These are phyloP conservation scores for Druon quercuslanigerum DNA, from an alignment of 1,140 invertebrate genomes.

Conservation along the genomic window DNA sequence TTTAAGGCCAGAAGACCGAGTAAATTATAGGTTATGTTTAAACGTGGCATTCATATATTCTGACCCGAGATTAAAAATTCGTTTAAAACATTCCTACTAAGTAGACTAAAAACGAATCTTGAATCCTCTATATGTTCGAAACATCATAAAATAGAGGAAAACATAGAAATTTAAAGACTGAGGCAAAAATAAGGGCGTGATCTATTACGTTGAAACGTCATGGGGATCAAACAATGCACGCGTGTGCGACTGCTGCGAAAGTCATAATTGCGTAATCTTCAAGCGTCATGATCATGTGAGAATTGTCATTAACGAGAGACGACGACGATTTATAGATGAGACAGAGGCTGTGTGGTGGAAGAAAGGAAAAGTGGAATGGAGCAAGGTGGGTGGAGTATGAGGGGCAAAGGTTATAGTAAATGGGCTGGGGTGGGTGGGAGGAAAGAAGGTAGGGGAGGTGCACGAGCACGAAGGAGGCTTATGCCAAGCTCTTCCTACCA, in stretches of 20 bases:
- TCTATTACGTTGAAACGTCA: neutral
- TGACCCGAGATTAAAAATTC: too few relatives aligned
- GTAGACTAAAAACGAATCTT: too few relatives aligned
- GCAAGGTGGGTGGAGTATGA: slow-evolving; percentile 1
- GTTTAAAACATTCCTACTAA: too few relatives aligned
- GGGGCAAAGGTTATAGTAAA: slow-evolving; percentile 34
- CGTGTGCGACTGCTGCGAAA: neutral
- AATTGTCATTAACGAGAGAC: slow-evolving; percentile 42
- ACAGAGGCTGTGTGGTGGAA: slow-evolving; percentile 8
- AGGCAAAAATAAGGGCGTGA: too few relatives aligned
- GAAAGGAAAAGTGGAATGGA: neutral
- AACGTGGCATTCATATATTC: too few relatives aligned
- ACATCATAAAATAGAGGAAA: too few relatives aligned
- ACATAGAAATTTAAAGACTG: too few relatives aligned
- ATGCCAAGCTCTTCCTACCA: slow-evolving; percentile 52
- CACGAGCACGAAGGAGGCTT: slow-evolving; percentile 52
- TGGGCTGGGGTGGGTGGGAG: too few relatives aligned
- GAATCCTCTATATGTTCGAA: too few relatives aligned
- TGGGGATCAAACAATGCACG: neutral
- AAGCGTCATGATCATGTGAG: neutral
- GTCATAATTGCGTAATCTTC: neutral
- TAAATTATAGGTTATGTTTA: too few relatives aligned
- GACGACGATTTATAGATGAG: slow-evolving; percentile 35
- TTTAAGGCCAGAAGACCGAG: too few relatives aligned
- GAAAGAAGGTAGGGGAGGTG: slow-evolving; percentile 38